Evolutionary conservation across 2,113 vertebrate genomes (phyloP).

Genomic region (Zosterops hypoxanthus): DNA sequence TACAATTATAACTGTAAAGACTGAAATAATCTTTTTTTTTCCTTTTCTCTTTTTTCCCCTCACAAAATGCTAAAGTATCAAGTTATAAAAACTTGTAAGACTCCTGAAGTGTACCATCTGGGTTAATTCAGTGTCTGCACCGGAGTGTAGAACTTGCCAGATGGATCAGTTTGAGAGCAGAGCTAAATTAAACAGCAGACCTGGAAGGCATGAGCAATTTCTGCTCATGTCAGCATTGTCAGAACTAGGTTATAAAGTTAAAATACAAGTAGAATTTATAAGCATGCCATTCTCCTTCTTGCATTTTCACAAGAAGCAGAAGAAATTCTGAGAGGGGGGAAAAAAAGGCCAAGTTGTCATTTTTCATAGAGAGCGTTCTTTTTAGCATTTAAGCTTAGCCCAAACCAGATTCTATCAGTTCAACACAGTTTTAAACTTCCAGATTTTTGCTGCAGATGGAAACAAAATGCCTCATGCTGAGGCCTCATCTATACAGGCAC

Average conservation of each 20-base stretch:
- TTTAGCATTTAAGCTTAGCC: background rate
- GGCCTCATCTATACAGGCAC: background rate
- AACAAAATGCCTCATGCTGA: background rate
- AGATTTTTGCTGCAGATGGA: background rate
- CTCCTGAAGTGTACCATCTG: background rate
- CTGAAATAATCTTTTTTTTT: background rate
- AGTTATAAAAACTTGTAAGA: background rate
- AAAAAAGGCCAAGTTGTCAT: background rate
- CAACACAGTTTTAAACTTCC: background rate
- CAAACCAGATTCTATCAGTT: background rate
- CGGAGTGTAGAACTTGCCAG: background rate
- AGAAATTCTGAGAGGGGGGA: background rate
- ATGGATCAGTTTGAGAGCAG: background rate
- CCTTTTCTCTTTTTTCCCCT: fast-evolving
- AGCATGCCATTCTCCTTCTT: background rate
- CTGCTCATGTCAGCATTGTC: background rate
- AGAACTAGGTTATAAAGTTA: background rate
- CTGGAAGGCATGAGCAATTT: background rate
- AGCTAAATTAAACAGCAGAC: background rate
- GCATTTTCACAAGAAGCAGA: background rate
- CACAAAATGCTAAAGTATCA: background rate
- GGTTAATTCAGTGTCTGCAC: background rate
- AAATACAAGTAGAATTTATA: background rate
- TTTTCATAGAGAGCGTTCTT: background rate
- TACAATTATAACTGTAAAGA: background rate